Evolutionary conservation across 2,888 invertebrate species (phyloP).

Genomic region (Ochropacha duplaris): DNA sequence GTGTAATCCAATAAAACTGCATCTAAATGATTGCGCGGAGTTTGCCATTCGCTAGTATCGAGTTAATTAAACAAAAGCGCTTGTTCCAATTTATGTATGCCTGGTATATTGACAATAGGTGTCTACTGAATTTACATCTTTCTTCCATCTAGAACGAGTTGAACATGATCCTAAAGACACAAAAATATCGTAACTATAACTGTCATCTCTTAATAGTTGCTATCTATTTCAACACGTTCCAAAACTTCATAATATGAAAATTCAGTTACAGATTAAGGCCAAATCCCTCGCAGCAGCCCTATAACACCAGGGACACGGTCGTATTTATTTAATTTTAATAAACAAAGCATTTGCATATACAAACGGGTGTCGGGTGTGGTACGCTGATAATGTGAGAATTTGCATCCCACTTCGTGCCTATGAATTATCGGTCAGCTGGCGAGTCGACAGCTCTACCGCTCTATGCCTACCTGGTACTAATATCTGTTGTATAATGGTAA

Average conservation of each 20-base stretch:
- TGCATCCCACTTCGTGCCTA: slow-evolving; percentile 56
- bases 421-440: slow-evolving; percentile 69
- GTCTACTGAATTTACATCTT: too few relatives aligned
- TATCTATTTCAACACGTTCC: background rate
- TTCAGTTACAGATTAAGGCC: background rate
- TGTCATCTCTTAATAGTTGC: background rate
- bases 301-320: slow-evolving; percentile 26
- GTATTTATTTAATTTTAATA: slow-evolving; percentile 81
- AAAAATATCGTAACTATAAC: too few relatives aligned
- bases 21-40: slow-evolving; percentile 45
- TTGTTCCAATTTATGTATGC: slow-evolving; percentile 20
- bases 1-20: slow-evolving; percentile 55
- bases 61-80: slow-evolving; percentile 50
- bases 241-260: background rate
- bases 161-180: too few relatives aligned
- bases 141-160: too few relatives aligned
- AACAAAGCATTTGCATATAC: slow-evolving; percentile 70
- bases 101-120: slow-evolving; percentile 11
- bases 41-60: slow-evolving; percentile 41
- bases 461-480: slow-evolving; percentile 5
- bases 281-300: slow-evolving; percentile 8
- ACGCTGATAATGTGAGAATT: slow-evolving; percentile 68
- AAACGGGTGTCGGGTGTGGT: slow-evolving; percentile 58
- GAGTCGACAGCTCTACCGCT: slow-evolving; percentile 26
- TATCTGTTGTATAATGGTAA: background rate